These are phyloP conservation scores for Allophyes oxyacanthae DNA, from an alignment of 2,888 invertebrate species.

Conservation along the genomic window DNA sequence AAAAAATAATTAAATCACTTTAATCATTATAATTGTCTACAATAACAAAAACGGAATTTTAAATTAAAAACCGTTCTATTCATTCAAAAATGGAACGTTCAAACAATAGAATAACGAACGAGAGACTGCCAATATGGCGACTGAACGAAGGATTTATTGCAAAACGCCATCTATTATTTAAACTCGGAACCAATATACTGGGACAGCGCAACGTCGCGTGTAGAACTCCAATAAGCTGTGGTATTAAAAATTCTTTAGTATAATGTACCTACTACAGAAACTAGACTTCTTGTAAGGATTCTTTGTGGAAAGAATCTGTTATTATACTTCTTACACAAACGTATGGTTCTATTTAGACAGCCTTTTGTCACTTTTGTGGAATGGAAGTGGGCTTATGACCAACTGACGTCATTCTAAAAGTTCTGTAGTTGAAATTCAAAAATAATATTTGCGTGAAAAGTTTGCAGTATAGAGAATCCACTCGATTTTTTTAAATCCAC, in stretches of 20 bases:
- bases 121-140: slow-evolving; percentile 55
- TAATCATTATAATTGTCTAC: background rate
- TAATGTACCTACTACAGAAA: slow-evolving; percentile 43
- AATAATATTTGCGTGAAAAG: no score
- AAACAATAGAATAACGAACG: slow-evolving; percentile 49
- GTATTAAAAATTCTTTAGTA: slow-evolving; percentile 67
- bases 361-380: slow-evolving; percentile 4
- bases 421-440: no score
- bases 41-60: slow-evolving; percentile 14
- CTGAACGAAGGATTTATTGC: slow-evolving; percentile 54
- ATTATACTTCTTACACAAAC: slow-evolving; percentile 18
- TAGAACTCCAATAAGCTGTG: slow-evolving; percentile 53
- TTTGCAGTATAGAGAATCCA: no score
- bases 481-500: no score
- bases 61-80: slow-evolving; percentile 37
- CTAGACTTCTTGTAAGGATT: slow-evolving; percentile 35
- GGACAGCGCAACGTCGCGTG: slow-evolving; percentile 48
- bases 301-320: slow-evolving; percentile 46
- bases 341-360: slow-evolving; percentile 8
- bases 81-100: slow-evolving; percentile 20
- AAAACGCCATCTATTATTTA: slow-evolving; percentile 70
- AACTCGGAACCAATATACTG: slow-evolving; percentile 62
- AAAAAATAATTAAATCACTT: background rate
- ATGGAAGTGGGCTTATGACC: background rate
- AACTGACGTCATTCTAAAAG: background rate